Evolutionary conservation across 2,888 invertebrate species (phyloP).

Genomic region (Stenoptilia bipunctidactyla): DNA sequence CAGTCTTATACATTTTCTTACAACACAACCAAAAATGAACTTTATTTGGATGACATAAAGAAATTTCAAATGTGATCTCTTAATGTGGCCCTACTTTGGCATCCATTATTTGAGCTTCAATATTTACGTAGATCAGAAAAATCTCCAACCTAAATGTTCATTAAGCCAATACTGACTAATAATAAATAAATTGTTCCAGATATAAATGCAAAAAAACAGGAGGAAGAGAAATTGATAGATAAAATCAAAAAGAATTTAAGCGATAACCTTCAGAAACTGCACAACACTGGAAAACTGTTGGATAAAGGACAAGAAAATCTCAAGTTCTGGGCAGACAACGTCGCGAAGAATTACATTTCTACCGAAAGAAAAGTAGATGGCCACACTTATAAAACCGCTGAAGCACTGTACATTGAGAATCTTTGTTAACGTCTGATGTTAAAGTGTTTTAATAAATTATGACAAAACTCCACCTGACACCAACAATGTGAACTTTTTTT

Average conservation of each 20-base stretch:
- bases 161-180: not conserved
- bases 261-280: slow-evolving; percentile 32
- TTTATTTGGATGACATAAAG: no score
- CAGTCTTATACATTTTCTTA: no score
- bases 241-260: slow-evolving; percentile 43
- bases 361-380: slow-evolving; percentile 32
- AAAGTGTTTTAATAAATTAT: slow-evolving; percentile 3
- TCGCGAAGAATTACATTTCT: slow-evolving; percentile 33
- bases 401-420: slow-evolving; percentile 28
- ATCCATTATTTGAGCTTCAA: no score
- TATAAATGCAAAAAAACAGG: slow-evolving; percentile 25
- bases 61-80: no score
- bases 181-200: slow-evolving; percentile 26
- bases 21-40: no score
- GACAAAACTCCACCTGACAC: not conserved
- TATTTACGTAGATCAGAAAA: no score
- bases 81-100: no score
- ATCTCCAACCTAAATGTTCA: no score
- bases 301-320: slow-evolving; percentile 34
- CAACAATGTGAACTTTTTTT: no score
- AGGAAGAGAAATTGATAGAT: slow-evolving; percentile 34
- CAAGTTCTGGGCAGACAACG: slow-evolving; percentile 35
- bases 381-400: slow-evolving; percentile 36
- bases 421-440: slow-evolving; percentile 16
- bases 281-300: slow-evolving; percentile 34